Evolutionary conservation across 2,797 vertebrate genomes (phyloP).

Genomic region (Simalia tracyae): DNA sequence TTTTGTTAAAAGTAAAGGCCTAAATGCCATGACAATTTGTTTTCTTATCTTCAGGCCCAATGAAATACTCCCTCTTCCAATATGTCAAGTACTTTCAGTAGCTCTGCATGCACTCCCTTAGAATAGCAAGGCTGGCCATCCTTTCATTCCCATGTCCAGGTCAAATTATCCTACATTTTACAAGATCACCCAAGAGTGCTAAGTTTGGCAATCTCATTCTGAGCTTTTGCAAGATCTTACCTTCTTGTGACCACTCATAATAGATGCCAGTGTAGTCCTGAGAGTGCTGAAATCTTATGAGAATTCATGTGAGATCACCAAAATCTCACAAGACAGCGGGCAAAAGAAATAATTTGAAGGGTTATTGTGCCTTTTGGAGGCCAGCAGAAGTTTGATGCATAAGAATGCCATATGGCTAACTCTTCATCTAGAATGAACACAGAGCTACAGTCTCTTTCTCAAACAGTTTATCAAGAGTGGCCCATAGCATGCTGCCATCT

Average conservation of each 20-base stretch:
- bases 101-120: background rate
- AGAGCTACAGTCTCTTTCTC: too few species aligned
- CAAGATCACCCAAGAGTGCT: background rate
- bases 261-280: background rate
- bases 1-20: background rate
- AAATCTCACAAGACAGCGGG: background rate
- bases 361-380: background rate
- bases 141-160: background rate
- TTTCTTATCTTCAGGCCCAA: background rate
- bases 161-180: background rate
- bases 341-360: background rate
- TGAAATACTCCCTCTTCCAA: background rate
- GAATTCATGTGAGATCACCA: background rate
- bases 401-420: background rate
- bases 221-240: background rate
- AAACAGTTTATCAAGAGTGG: too few species aligned
- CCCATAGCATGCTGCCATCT: too few species aligned
- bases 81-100: background rate
- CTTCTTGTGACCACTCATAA: background rate
- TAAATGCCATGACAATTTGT: background rate
- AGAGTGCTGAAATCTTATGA: background rate
- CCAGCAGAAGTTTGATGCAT: background rate
- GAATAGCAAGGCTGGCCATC: background rate
- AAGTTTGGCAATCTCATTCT: background rate
- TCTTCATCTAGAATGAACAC: too few species aligned